Evolutionary conservation across 1,140 invertebrate species (phyloP).

Genomic region (Globodera rostochiensis): DNA sequence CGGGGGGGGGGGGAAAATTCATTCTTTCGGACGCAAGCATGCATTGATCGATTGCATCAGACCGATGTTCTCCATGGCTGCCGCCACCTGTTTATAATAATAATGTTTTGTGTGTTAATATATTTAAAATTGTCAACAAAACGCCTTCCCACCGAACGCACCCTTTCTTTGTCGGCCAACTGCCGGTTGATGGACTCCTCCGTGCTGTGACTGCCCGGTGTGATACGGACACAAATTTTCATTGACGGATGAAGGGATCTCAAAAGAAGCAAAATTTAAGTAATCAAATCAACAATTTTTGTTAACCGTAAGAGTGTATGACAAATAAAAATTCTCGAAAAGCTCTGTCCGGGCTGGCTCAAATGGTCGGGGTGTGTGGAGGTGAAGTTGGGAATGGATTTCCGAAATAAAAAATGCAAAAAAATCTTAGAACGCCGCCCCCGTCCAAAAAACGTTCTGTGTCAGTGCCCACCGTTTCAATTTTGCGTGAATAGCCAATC

Average conservation of each 20-base stretch:
- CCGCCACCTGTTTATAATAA: constrained; percentile 73
- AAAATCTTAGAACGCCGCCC: too few relatives aligned
- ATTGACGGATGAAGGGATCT: constrained; percentile 64
- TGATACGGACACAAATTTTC: constrained; percentile 86
- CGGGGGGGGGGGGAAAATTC: not conserved
- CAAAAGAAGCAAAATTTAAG: not conserved
- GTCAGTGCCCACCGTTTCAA: constrained; percentile 78
- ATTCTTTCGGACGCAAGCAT: constrained; percentile 70
- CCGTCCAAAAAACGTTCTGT: constrained; percentile 65
- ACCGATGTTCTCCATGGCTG: constrained; percentile 89
- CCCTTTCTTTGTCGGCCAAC: constrained; percentile 93
- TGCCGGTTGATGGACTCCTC: constrained; percentile 93
- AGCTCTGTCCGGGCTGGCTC: too few relatives aligned
- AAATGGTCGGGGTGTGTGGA: too few relatives aligned
- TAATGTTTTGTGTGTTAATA: not conserved
- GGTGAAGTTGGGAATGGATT: too few relatives aligned
- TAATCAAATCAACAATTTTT: constrained; percentile 7
- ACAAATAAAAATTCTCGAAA: constrained; percentile 4
- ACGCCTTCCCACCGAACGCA: not conserved
- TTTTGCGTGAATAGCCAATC: constrained; percentile 75
- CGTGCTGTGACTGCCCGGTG: constrained; percentile 86
- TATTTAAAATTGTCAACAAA: not conserved
- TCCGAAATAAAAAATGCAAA: too few relatives aligned
- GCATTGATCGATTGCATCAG: constrained; percentile 91
- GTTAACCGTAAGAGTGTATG: not conserved